Evolutionary conservation across 2,888 invertebrate species (phyloP), one percentile per base, ranked within the genome.

Genomic region (Catocala sponsa): DNA sequence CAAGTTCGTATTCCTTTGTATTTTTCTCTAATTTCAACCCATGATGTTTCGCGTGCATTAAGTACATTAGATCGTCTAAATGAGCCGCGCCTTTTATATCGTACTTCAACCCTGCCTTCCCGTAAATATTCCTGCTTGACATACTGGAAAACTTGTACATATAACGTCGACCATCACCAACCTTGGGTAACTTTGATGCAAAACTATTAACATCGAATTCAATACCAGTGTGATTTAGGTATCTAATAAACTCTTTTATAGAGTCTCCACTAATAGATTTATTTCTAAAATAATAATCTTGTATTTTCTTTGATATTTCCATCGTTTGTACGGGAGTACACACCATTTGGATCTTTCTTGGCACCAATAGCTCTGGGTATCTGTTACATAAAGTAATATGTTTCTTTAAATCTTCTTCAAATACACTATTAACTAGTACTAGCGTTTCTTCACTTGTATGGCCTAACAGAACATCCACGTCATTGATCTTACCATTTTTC

Each of bases 391-490:
- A 47, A 15, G 10, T 10, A 15, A 47, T 25, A 5, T 9, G 11
- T 0, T 60, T 58, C 6, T 71, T n/a, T 0, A 76, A 10, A 1
- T 25, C 32, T 0, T 59, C 25, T 55, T 79, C 78, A 7, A 78
- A 59, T 4, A 6, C 0, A 4, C 60, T n/a, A n/a, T n/a, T 41
- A 13, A 83, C 35, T 0, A 53, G 74, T 1, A 85, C 2, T 11
- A 85, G 33, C 0, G 96, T 95, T 89, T 97, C 97, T 58, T 96
- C 95, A 0, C 95, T 95, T 9, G 96, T 97, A 7, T 96, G 83
- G 0, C 97, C 97, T 32, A 96, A 92, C 80, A 98, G 95, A 83
- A 97, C 93, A 0, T 97, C 97, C 0, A 96, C 93, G 43, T 87
- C 74, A 51, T 86, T 86, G 5, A 95, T 81, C 11, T 85, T 88